phyloP scores from a whole-genome alignment of 2,113 vertebrate species.

The Megaptera novaeangliae region DNA sequence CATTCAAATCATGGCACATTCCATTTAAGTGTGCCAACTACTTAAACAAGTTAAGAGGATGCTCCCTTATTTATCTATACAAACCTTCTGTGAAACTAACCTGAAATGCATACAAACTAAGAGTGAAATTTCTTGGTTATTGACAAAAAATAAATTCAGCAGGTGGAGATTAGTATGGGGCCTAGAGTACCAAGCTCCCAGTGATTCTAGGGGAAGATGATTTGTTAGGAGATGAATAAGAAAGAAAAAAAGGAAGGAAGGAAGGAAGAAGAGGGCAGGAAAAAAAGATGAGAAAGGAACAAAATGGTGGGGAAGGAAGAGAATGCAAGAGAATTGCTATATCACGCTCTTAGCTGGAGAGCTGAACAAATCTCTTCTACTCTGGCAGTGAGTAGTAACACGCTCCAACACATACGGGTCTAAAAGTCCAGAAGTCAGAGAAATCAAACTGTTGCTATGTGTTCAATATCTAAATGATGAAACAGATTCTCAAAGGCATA shows the following conservation, averaged over 20 bases:
- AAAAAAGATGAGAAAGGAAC: neutral
- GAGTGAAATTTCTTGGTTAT: neutral
- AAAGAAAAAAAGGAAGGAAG: neutral
- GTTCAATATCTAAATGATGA: neutral
- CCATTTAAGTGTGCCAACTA: neutral
- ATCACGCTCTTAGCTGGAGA: neutral
- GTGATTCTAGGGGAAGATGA: neutral
- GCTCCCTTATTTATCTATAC: neutral
- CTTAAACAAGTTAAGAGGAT: neutral
- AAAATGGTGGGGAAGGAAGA: neutral
- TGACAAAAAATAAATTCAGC: neutral
- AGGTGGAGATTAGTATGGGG: neutral
- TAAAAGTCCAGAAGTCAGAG: slow-evolving; percentile 25
- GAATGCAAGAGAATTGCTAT: neutral
- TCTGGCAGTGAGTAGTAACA: neutral
- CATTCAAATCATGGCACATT: neutral
- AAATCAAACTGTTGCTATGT: neutral
- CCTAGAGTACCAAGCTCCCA: neutral
- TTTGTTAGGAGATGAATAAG: neutral
- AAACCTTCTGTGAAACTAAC: neutral
- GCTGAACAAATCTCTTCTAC: neutral
- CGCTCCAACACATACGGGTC: neutral
- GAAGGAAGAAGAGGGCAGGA: neutral
- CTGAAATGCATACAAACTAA: neutral
- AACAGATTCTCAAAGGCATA: neutral